Conservation (phyloP, 2,113 vertebrate genomes). For the Phainopepla nitens region DNA sequence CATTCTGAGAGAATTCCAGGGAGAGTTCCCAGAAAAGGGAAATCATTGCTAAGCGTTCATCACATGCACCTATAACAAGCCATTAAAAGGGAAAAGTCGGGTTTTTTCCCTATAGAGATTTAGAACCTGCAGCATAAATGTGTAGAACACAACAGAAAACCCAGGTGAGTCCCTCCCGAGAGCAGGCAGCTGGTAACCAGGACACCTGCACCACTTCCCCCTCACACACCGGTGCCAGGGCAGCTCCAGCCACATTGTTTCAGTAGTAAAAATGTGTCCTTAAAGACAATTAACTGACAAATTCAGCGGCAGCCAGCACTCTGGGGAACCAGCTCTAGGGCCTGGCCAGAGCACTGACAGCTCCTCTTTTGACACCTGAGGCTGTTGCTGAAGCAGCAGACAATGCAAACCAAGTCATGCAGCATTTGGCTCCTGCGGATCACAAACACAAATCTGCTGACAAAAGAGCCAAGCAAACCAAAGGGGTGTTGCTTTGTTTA, state of each 20-base stretch:
- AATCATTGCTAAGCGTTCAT: neutral
- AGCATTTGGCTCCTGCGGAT: neutral
- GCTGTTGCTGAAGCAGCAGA: neutral
- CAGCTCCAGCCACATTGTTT: neutral
- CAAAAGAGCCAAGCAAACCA: neutral
- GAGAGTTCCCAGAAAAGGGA: neutral
- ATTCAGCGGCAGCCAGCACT: neutral
- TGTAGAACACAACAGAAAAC: neutral
- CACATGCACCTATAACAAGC: neutral
- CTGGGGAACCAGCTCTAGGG: neutral
- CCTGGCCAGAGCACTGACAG: neutral
- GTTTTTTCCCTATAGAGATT: accelerated
- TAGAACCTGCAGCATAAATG: neutral
- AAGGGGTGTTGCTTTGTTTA: neutral
- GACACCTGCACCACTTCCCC: too few species aligned
- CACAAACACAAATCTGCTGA: neutral
- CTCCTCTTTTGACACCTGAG: neutral
- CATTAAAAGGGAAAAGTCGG: neutral
- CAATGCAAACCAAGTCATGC: neutral
- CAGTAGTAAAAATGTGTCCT: neutral
- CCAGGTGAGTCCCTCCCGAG: neutral
- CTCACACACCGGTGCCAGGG: neutral
- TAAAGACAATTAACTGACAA: neutral
- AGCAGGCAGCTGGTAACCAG: accelerated
- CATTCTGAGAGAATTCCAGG: neutral